Base-by-base conservation (phyloP, 2,113 vertebrate genomes). In the Aix galericulata region DNA sequence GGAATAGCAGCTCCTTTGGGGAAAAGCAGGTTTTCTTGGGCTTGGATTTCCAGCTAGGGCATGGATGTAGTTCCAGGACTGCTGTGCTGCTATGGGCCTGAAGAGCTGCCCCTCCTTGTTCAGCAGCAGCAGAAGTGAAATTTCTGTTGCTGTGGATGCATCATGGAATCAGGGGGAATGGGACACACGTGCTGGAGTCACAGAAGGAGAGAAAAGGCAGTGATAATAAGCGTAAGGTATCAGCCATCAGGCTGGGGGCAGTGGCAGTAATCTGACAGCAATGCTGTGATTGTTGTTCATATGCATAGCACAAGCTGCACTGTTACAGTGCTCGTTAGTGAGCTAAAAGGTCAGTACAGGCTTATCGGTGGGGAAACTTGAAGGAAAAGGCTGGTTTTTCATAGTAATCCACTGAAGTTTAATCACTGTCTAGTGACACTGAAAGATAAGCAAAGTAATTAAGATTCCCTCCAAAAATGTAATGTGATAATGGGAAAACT, bases 311-410 rank as follows among this genome's bases (percentile, higher is more conserved):
- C 13, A 11, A 2, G 2, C 38, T 50, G 18, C 38, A 0, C 67
- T 69, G 40, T 20, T 29, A 5, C 3, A 1, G 31, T 4, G 81
- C 86, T 89, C 66, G 1, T 68, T 25, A 27, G 66, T 13, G 89
- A 95, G 66, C 89, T 22, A 4, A 64, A 91, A 80, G 86, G 71
- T 81, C 93, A 87, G 78, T 69, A 27, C 91, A 91, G 67, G 75
- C 63, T 96, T 88, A 2, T 53, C 55, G 38, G 88, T 96, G 84
- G 89, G 85, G 84, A 91, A 93, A 94, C 82, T 89, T 95, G 89
- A 97, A 97, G 96, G 95, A 95, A 96, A 93, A 56, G 26, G 91
- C 88, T 82, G 86, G 13, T 79, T 91, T 86, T 68, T 95, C 53
- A 7, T 59, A 44, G n/a, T 80, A 73, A 71, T 89, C 77, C 1